Base-by-base conservation (phyloP, 2,888 invertebrate species). In the Ochlodes sylvanus region DNA sequence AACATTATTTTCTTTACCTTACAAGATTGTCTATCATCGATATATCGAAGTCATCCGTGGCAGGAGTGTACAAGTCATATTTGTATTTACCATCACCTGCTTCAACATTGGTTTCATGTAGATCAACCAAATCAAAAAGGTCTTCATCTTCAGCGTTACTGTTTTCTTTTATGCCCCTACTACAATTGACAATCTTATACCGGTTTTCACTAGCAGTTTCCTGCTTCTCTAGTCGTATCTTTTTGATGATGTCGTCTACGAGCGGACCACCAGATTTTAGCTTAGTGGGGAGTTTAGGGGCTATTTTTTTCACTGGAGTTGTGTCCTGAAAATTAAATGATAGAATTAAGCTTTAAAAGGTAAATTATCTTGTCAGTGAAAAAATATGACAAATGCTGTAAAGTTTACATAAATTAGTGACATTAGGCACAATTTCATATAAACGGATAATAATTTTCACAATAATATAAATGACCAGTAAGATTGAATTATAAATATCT, bases 31-130 rank as follows among this genome's bases (percentile, higher is more conserved):
- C 92, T 73, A 93, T 75, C 88, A 90, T 88, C 7, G 84, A 83
- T 32, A 90, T 83, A 79, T 92, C 89, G 79, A 93, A 89, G 68
- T 90, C 89, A 54, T 84, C 78, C 70, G 86, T 88, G 0, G 86
- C 84, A 5, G 89, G 82, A 6, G 87, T 85, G 68, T 94, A 94
- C 61, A 94, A 69, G 73, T 94, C 94, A 73, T 92, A 94, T 3
- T 87, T 89, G 78, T 89, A 92, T 65, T 88, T 80, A 0, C 78
- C 80, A 72, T 86, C 77, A 0, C 73, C 75, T 62, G 82, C 79
- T 14, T 78, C 80, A 67, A 87, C 84, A 57, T 75, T 80, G 1
- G 77, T 75, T 44, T 79, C 85, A 19, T 76, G 80, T 63, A 93
- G 73, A 70, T 93, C 93, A 1, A 94, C 87, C 69, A 92, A 74